A percentile compares a stretch with the other conserved stretches of the same genome.
These are phyloP conservation scores for Lepidothrix coronata DNA, from an alignment of 2,113 vertebrate species.

Conservation along the genomic window DNA sequence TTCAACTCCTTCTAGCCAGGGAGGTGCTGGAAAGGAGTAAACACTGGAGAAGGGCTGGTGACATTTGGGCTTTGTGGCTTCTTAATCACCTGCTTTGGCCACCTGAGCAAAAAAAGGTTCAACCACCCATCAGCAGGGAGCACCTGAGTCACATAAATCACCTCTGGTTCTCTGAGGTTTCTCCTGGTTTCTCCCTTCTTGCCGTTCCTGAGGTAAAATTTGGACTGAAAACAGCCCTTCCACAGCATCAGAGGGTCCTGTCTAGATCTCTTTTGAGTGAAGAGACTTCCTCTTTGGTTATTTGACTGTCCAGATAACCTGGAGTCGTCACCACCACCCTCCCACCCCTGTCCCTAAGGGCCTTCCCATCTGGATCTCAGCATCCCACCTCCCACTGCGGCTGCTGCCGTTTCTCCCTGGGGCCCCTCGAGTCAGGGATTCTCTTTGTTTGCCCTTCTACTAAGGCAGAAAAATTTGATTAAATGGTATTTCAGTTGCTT, in stretches of 20 bases:
- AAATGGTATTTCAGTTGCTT: neutral
- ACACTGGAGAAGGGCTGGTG: accelerated
- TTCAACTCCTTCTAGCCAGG: neutral
- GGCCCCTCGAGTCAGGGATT: neutral
- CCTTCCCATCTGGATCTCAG: neutral
- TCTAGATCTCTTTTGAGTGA: accelerated
- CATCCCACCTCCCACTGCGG: accelerated
- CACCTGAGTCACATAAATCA: accelerated
- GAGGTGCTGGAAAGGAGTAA: neutral
- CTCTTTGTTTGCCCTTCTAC: neutral
- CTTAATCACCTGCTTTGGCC: neutral
- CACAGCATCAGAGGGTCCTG: accelerated
- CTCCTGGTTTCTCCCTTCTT: neutral
- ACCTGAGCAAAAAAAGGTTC: neutral
- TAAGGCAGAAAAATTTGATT: neutral
- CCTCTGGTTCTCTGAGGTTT: accelerated
- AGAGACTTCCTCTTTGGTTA: neutral
- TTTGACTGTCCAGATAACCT: accelerated
- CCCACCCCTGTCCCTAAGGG: neutral
- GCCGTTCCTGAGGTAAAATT: accelerated
- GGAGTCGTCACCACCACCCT: neutral
- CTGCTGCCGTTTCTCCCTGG: accelerated
- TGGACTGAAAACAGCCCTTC: neutral
- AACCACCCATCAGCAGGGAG: accelerated
- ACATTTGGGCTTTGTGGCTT: neutral